These are phyloP conservation scores for Fabriciana adippe DNA, from an alignment of 2,888 invertebrate species.

Conservation along the genomic window DNA sequence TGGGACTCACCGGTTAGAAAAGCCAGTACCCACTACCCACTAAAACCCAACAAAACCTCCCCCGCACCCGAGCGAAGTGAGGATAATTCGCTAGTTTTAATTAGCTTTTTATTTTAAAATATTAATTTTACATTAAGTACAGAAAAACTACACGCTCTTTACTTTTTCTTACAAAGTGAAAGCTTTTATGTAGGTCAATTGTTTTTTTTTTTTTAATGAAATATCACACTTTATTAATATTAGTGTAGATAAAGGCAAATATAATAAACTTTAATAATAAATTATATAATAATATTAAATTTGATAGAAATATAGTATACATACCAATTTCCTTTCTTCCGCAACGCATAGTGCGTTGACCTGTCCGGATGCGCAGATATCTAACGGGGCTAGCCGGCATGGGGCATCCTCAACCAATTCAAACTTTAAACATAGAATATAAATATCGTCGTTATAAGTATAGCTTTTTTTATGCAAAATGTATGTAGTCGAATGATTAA, in stretches of 20 bases:
- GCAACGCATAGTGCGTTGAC: slow-evolving; percentile 43
- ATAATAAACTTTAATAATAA: background rate
- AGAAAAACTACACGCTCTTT: no score
- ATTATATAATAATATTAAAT: slow-evolving; percentile 11
- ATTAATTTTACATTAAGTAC: no score
- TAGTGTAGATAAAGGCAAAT: background rate
- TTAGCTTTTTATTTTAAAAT: no score
- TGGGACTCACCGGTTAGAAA: no score
- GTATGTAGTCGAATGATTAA: slow-evolving; percentile 9
- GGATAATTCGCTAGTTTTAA: no score
- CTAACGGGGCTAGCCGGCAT: slow-evolving; percentile 42
- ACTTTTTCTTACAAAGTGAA: no score
- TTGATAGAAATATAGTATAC: slow-evolving; percentile 20
- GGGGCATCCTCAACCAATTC: slow-evolving; percentile 38
- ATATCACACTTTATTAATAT: no score
- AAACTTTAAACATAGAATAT: slow-evolving; percentile 23
- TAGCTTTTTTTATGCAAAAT: slow-evolving; percentile 25
- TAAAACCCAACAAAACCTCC: no score
- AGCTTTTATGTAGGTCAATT: no score
- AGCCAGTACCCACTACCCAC: no score
- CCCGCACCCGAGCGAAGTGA: no score
- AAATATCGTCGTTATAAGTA: slow-evolving; percentile 12
- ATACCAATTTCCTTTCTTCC: slow-evolving; percentile 49
- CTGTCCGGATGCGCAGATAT: slow-evolving; percentile 45
- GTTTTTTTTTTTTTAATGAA: no score